Conservation (phyloP, 1,140 invertebrate species). For the Procambarus virginalis region DNA sequence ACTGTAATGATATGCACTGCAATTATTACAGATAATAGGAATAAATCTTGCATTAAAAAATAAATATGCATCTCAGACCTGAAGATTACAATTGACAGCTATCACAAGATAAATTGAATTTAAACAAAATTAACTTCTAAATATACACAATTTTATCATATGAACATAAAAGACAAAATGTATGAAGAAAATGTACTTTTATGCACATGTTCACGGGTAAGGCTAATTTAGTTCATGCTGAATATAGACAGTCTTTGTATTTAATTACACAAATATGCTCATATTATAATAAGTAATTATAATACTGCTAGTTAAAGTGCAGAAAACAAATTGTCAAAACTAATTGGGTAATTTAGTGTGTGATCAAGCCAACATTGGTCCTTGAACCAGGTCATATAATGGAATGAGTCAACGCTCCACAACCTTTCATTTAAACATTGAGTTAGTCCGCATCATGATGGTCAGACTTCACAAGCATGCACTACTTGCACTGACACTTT, state of each 20-base stretch:
- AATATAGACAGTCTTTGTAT: background rate
- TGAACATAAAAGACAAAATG: background rate
- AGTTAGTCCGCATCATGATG: background rate
- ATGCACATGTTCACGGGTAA: background rate
- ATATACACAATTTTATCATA: background rate
- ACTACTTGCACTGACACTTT: background rate
- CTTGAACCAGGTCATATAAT: background rate
- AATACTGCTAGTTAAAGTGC: background rate
- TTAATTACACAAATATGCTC: background rate
- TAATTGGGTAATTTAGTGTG: background rate
- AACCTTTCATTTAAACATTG: background rate
- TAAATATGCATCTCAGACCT: background rate
- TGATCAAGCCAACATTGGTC: background rate
- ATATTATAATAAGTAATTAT: background rate
- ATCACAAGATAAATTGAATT: background rate
- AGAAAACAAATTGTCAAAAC: background rate
- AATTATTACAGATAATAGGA: background rate
- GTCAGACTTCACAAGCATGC: background rate
- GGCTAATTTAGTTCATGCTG: background rate
- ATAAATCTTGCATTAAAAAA: background rate
- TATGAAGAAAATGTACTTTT: background rate
- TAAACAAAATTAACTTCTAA: background rate
- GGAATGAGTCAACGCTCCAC: conserved; percentile 7
- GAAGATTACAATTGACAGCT: background rate
- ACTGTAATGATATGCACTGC: background rate